Percentiles rank a stretch among this genome's conserved stretches.
Conservation (phyloP, 2,888 invertebrate genomes). For the Anarsia innoxiella region DNA sequence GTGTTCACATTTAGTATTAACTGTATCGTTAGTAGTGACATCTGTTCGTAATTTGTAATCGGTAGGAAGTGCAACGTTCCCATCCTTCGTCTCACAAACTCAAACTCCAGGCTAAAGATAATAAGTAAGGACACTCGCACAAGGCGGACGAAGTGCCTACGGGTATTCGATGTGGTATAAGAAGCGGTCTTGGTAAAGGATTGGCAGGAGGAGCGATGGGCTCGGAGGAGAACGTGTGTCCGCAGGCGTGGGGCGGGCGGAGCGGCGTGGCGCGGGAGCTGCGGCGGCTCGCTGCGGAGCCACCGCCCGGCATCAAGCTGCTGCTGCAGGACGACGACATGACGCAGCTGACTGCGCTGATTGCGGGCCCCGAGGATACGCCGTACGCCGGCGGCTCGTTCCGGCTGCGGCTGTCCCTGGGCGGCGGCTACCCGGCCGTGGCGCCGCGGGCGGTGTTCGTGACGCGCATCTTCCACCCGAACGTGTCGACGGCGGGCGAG, state of each 20-base stretch:
- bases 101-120: too few species aligned
- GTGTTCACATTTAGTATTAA: too few species aligned
- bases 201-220: conserved; percentile 72
- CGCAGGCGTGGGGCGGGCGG: conserved; percentile 87
- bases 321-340: conserved; percentile 94
- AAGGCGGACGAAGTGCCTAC: too few species aligned
- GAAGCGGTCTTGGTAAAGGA: conserved; percentile 60
- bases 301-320: conserved; percentile 94
- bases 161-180: too few species aligned
- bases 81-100: too few species aligned
- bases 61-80: too few species aligned
- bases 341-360: conserved; percentile 93
- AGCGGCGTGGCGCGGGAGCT: conserved; percentile 90
- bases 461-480: conserved; percentile 98
- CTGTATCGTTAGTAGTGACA: too few species aligned
- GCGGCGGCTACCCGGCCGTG: conserved; percentile 93
- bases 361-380: conserved; percentile 93
- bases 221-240: conserved; percentile 91
- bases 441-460: conserved; percentile 96
- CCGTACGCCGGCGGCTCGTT: conserved; percentile 94
- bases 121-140: too few species aligned
- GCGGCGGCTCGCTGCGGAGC: conserved; percentile 85
- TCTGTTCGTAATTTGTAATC: too few species aligned
- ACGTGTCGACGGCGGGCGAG: conserved; percentile 94
- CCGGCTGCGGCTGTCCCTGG: conserved; percentile 90